Percentiles rank a stretch among this genome's conserved stretches.
Evolutionary conservation across 2,113 vertebrate genomes (phyloP).

Genomic region (Tiliqua scincoides): DNA sequence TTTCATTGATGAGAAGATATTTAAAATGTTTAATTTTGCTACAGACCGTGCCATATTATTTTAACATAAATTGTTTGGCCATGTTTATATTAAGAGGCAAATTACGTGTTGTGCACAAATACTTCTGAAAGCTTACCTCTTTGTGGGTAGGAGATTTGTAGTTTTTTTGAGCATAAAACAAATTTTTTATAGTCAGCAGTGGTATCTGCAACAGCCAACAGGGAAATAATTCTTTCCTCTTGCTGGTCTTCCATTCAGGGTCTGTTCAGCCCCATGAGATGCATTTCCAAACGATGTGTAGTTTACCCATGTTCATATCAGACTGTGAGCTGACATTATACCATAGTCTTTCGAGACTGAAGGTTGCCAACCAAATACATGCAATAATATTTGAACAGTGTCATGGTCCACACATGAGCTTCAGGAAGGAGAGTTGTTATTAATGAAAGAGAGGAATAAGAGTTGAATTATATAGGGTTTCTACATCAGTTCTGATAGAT

Average conservation of each 20-base stretch:
- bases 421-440: not conserved
- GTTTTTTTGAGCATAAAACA: no score
- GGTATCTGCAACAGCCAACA: not conserved
- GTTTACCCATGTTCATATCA: not conserved
- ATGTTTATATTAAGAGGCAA: not conserved
- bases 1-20: not conserved
- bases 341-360: no score
- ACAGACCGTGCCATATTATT: not conserved
- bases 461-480: not conserved
- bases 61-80: not conserved
- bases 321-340: not conserved
- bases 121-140: not conserved
- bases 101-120: not conserved
- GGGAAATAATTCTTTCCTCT: no score
- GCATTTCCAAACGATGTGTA: not conserved
- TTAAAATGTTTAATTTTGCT: not conserved
- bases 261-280: not conserved
- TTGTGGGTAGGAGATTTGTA: no score
- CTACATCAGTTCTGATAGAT: conserved; percentile 31
- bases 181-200: no score
- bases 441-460: not conserved
- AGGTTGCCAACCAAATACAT: not conserved
- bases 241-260: not conserved
- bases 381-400: not conserved
- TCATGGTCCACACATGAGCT: not conserved